These are phyloP conservation scores for Crax fasciolata DNA, from an alignment of 2,797 vertebrate species.

Conservation along the genomic window DNA sequence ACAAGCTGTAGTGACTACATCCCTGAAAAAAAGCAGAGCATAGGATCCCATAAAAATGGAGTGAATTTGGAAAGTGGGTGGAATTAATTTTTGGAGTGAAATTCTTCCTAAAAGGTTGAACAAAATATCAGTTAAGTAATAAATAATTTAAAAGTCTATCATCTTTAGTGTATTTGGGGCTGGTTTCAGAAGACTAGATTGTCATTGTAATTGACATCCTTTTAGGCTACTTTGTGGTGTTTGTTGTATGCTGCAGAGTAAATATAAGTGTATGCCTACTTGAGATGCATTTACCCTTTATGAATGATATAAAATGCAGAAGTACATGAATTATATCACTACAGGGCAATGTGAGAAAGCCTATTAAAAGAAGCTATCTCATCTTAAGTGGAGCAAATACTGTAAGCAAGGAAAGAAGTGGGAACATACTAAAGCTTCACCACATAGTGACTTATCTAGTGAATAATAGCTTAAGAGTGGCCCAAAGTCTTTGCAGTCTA, in stretches of 20 bases:
- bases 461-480: not conserved
- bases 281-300: not conserved
- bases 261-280: not conserved
- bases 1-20: not conserved
- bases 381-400: not conserved
- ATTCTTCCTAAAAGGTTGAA: not conserved
- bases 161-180: not conserved
- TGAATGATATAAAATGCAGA: not conserved
- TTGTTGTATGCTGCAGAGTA: not conserved
- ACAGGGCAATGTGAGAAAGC: not conserved
- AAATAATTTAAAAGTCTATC: not conserved
- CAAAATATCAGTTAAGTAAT: not conserved
- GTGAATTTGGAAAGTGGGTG: not conserved
- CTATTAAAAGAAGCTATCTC: not conserved
- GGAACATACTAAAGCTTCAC: not conserved
- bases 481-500: not conserved
- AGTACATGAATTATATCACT: not conserved
- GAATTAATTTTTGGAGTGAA: not conserved
- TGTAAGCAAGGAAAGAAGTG: not conserved
- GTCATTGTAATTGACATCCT: not conserved
- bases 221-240: not conserved
- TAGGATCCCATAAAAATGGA: not conserved
- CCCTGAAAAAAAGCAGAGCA: not conserved
- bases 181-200: not conserved
- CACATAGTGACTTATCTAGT: not conserved